Percentiles rank a stretch among this genome's conserved stretches.
These are phyloP conservation scores for Drosophila nigrodunni DNA, from an alignment of 1,140 invertebrate genomes.

Conservation along the genomic window DNA sequence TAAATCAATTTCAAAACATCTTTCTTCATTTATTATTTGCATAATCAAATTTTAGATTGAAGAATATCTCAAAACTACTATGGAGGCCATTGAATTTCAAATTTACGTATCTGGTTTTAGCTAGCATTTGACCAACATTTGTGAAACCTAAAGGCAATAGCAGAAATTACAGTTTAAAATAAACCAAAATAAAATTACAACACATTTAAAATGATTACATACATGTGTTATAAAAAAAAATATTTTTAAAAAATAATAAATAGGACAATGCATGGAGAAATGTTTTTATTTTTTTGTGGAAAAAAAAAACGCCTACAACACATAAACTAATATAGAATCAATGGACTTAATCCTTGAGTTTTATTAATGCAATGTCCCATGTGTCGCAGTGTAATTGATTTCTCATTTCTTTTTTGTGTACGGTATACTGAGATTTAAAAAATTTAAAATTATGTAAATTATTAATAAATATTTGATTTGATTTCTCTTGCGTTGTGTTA, in stretches of 20 bases:
- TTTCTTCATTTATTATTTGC: conserved; percentile 40
- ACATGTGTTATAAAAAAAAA: conserved; percentile 1
- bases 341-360: conserved; percentile 50
- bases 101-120: conserved; percentile 78
- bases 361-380: conserved; percentile 38
- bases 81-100: conserved; percentile 71
- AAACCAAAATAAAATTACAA: background rate
- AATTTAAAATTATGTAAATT: conserved; percentile 68
- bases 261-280: conserved; percentile 21
- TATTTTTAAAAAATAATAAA: conserved; percentile 3
- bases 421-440: conserved; percentile 66
- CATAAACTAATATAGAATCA: conserved; percentile 48
- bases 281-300: background rate
- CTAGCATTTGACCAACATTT: conserved; percentile 54
- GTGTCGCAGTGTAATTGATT: conserved; percentile 29
- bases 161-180: conserved; percentile 39
- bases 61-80: conserved; percentile 61
- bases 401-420: conserved; percentile 15
- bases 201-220: conserved; percentile 31
- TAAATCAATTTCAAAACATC: conserved; percentile 60
- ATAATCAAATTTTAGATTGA: conserved; percentile 50
- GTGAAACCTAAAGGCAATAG: conserved; percentile 36
- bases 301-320: conserved; percentile 42
- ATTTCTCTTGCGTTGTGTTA: conserved; percentile 58
- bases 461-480: conserved; percentile 77